A percentile compares a stretch with the other conserved stretches of the same genome.
Evolutionary conservation across 2,797 vertebrate genomes (phyloP).

Genomic region (Salarias fasciatus): DNA sequence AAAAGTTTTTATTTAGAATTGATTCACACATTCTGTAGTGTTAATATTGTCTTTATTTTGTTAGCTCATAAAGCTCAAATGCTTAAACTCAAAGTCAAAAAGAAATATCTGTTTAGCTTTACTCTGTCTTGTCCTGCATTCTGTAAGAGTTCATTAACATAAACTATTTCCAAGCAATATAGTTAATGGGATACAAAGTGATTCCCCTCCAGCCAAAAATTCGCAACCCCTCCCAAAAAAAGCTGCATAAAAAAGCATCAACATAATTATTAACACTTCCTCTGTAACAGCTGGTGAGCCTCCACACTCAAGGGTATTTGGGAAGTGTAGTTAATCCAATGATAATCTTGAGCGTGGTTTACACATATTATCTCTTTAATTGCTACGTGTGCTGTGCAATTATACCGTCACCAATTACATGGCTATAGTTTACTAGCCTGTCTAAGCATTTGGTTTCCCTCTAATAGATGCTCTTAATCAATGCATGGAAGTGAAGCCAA

Average conservation of each 20-base stretch:
- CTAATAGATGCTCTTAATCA: slow-evolving; percentile 64
- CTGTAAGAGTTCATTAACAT: slow-evolving; percentile 32
- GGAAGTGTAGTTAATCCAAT: slow-evolving; percentile 80
- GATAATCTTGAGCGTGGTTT: slow-evolving; percentile 75
- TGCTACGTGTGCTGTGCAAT: slow-evolving; percentile 65
- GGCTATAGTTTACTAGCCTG: slow-evolving; percentile 66
- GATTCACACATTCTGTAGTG: no score
- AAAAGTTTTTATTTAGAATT: no score
- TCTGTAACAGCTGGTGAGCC: slow-evolving; percentile 70
- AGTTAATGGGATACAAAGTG: slow-evolving; percentile 51
- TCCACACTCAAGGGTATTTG: slow-evolving; percentile 71
- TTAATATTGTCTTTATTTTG: no score
- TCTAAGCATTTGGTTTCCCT: slow-evolving; percentile 58
- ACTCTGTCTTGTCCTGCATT: no score
- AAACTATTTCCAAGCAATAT: slow-evolving; percentile 11
- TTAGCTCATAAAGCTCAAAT: no score
- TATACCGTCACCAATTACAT: slow-evolving; percentile 72
- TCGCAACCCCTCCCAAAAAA: slow-evolving; percentile 39
- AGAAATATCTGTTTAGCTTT: no score
- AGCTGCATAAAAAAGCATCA: slow-evolving; percentile 46
- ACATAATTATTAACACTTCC: slow-evolving; percentile 67
- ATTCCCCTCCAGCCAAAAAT: slow-evolving; percentile 49
- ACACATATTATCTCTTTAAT: slow-evolving; percentile 78
- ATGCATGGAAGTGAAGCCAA: slow-evolving; percentile 38
- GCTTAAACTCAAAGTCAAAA: no score